Evolutionary conservation across 2,797 vertebrate genomes (phyloP).

Genomic region (Ambastaia sidthimunki): DNA sequence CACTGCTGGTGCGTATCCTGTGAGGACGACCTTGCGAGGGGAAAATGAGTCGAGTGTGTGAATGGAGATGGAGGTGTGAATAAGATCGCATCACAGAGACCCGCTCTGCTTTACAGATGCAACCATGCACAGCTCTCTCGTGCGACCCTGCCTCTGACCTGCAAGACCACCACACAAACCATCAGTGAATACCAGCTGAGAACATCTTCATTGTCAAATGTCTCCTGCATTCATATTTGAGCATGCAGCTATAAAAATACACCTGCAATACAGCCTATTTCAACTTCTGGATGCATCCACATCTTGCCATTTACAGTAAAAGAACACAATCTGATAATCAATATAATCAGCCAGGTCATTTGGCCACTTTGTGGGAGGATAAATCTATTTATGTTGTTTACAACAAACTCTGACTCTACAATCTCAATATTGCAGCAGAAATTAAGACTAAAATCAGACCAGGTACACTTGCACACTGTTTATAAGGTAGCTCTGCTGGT

Average conservation of each 20-base stretch:
- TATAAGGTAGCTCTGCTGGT: too few species aligned
- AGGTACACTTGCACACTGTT: too few species aligned
- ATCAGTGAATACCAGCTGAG: conserved; percentile 45
- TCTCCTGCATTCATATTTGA: conserved; percentile 27
- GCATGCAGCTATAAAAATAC: conserved; percentile 30
- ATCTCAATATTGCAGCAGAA: too few species aligned
- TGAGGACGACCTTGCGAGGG: conserved; percentile 51
- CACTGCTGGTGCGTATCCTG: conserved; percentile 44
- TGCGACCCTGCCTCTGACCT: conserved; percentile 25
- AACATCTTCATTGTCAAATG: conserved; percentile 45
- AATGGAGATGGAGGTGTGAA: conserved; percentile 59
- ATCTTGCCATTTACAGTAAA: too few species aligned
- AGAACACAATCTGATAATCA: too few species aligned
- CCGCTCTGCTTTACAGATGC: conserved; percentile 34
- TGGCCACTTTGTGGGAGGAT: too few species aligned
- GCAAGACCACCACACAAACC: conserved; percentile 49
- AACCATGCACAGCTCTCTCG: conserved; percentile 21
- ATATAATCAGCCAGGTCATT: too few species aligned
- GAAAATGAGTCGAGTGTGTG: conserved; percentile 32
- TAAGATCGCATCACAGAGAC: conserved; percentile 63
- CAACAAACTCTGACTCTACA: too few species aligned
- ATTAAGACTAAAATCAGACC: too few species aligned
- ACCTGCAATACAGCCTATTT: conserved; percentile 6
- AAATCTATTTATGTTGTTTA: too few species aligned
- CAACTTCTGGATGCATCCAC: too few species aligned